These are phyloP conservation scores for Pygocentrus nattereri DNA, from an alignment of 2,797 vertebrate species.

Conservation along the genomic window DNA sequence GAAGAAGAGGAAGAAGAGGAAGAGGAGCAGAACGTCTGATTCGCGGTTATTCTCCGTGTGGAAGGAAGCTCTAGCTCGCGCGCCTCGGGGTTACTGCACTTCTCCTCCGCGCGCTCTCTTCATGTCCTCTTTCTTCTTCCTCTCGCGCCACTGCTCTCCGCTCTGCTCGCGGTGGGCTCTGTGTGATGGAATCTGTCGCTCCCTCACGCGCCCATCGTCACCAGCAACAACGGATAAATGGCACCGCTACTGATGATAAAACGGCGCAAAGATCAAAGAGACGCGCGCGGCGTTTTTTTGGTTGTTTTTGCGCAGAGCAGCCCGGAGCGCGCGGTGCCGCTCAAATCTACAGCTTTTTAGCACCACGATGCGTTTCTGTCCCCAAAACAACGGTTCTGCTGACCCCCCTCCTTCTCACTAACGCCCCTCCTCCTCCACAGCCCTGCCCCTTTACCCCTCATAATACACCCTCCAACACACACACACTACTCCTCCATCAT, in stretches of 20 bases:
- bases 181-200: conserved; percentile 45
- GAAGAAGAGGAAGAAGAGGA: too few relatives aligned
- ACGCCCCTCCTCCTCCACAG: conserved; percentile 39
- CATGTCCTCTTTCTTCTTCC: background rate
- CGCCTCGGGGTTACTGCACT: background rate
- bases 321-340: too few relatives aligned
- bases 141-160: background rate
- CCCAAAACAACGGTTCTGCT: conserved; percentile 39
- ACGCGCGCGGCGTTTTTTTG: too few relatives aligned
- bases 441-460: conserved; percentile 60
- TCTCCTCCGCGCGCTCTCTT: conserved; percentile 1
- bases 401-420: background rate
- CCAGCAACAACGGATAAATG: conserved; percentile 44
- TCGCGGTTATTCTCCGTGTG: too few relatives aligned
- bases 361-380: too few relatives aligned
- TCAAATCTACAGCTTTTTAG: too few relatives aligned
- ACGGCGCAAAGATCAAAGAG: background rate
- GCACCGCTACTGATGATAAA: background rate
- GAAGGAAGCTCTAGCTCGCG: background rate
- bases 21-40: too few relatives aligned
- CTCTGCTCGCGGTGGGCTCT: too few relatives aligned
- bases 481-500: background rate
- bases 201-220: conserved; percentile 73
- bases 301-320: too few relatives aligned
- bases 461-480: conserved; percentile 10